These are phyloP conservation scores for Acrossocheilus fasciatus DNA, from an alignment of 2,797 vertebrate genomes.

Conservation along the genomic window DNA sequence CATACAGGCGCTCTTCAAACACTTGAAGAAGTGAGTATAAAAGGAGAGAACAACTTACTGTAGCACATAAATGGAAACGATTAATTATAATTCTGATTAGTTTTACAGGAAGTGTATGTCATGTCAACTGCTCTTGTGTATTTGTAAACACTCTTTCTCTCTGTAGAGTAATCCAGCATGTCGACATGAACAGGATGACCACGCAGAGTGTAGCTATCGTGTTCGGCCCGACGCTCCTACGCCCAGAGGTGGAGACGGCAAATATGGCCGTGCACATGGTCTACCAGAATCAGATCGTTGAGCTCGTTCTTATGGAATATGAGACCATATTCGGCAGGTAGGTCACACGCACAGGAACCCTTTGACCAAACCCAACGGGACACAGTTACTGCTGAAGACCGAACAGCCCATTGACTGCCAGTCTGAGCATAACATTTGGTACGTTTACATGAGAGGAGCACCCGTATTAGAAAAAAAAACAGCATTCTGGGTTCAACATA, in stretches of 20 bases:
- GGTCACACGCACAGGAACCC: background rate
- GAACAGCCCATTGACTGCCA: background rate
- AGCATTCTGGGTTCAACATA: constrained; percentile 1
- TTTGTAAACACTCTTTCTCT: background rate
- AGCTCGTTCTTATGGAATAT: constrained; percentile 85
- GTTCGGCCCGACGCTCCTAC: constrained; percentile 87
- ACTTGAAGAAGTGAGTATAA: constrained; percentile 81
- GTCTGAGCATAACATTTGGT: background rate
- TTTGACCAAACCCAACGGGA: constrained; percentile 5
- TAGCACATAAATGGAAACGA: background rate
- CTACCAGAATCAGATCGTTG: constrained; percentile 90
- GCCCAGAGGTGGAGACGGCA: constrained; percentile 85
- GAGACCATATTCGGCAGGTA: constrained; percentile 80
- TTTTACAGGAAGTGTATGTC: background rate
- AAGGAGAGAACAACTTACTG: background rate
- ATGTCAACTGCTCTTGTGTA: background rate
- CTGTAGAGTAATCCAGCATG: constrained; percentile 84
- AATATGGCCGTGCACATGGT: constrained; percentile 88
- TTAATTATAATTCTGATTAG: background rate
- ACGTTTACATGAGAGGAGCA: constrained; percentile 7
- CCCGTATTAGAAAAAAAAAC: constrained; percentile 3
- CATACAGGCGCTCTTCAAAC: constrained; percentile 86
- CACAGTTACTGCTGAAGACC: constrained; percentile 1
- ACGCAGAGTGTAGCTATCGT: constrained; percentile 88
- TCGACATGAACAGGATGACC: constrained; percentile 87